Percentiles rank a stretch among this genome's conserved stretches.
These are phyloP conservation scores for Campodea augens DNA, from an alignment of 1,140 invertebrate genomes.

Conservation along the genomic window DNA sequence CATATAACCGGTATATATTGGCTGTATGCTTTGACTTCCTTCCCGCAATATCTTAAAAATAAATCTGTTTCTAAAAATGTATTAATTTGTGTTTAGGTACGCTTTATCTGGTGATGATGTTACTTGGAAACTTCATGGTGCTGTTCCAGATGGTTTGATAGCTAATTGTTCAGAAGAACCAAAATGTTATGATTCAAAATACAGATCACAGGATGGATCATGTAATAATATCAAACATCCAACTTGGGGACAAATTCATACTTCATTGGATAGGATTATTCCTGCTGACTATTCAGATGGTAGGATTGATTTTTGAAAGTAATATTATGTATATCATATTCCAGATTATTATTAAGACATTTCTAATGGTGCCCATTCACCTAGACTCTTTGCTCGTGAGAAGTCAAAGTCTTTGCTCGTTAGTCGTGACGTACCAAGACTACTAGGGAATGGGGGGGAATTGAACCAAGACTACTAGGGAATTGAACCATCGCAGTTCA, in stretches of 20 bases:
- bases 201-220: constrained; percentile 58
- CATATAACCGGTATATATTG: too few relatives aligned
- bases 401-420: too few relatives aligned
- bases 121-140: not conserved
- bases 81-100: not conserved
- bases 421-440: too few relatives aligned
- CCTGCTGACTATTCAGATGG: constrained; percentile 64
- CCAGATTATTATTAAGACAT: too few relatives aligned
- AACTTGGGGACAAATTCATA: constrained; percentile 48
- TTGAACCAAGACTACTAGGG: too few relatives aligned
- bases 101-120: not conserved
- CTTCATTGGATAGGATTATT: constrained; percentile 52
- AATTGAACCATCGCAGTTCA: too few relatives aligned
- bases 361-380: too few relatives aligned
- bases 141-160: not conserved
- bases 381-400: too few relatives aligned
- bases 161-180: not conserved
- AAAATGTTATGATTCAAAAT: constrained; percentile 25
- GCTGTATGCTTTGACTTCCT: too few relatives aligned
- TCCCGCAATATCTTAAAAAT: too few relatives aligned
- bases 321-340: not conserved
- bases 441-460: too few relatives aligned
- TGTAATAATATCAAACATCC: constrained; percentile 65
- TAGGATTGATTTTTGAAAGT: constrained; percentile 22
- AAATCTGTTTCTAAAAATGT: too few relatives aligned